phyloP scores from a whole-genome alignment of 1,140 invertebrate genomes.

The Nephila pilipes region DNA sequence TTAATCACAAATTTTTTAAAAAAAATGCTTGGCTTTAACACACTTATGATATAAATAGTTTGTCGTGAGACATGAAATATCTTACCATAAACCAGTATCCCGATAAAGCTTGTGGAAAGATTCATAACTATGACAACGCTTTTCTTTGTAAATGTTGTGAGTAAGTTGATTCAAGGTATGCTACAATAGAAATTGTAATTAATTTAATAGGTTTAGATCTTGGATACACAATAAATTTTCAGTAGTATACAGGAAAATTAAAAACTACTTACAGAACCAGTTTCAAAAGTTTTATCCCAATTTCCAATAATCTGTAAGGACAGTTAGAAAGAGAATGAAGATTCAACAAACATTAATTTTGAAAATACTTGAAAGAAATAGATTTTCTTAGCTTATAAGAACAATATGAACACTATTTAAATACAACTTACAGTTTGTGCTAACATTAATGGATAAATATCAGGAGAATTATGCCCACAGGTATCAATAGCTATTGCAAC shows the following conservation, averaged over 20 bases:
- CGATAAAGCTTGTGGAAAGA: slow-evolving; percentile 99
- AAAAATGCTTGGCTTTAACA: no score
- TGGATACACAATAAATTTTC: not conserved
- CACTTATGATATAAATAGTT: no score
- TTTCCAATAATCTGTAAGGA: slow-evolving; percentile 61
- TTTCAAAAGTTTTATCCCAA: slow-evolving; percentile 68
- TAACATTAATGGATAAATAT: slow-evolving; percentile 99
- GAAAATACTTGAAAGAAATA: not conserved
- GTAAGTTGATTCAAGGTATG: slow-evolving; percentile 44
- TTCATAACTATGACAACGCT: slow-evolving; percentile 95
- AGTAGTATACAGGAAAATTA: not conserved
- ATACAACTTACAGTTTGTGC: slow-evolving; percentile 88
- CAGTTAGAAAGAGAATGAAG: not conserved
- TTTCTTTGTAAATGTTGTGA: slow-evolving; percentile 66
- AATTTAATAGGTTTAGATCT: no score
- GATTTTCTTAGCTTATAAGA: not conserved
- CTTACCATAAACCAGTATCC: slow-evolving; percentile 95
- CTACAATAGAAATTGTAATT: not conserved
- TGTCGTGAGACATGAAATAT: not conserved
- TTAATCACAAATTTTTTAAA: no score
- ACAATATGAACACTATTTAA: not conserved
- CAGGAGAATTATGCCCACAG: slow-evolving; percentile 95
- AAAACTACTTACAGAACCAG: slow-evolving; percentile 61
- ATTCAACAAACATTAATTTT: no score
- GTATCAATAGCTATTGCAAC: slow-evolving; percentile 97